A percentile compares a stretch with the other conserved stretches of the same genome.
These are phyloP conservation scores for Dallia pectoralis DNA, from an alignment of 2,797 vertebrate species.

Conservation along the genomic window DNA sequence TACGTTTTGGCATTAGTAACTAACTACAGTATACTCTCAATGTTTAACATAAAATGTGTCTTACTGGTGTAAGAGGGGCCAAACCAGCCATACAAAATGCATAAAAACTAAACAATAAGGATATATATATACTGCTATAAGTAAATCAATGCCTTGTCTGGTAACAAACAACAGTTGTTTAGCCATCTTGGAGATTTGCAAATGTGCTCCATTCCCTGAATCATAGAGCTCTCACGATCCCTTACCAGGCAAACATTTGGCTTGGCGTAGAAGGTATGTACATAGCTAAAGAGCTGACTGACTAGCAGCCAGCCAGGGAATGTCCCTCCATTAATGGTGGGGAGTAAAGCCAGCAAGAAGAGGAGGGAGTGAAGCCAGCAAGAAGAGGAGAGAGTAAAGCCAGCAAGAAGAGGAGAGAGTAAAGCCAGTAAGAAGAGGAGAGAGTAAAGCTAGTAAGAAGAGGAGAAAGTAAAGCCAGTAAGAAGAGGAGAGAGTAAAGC, in stretches of 20 bases:
- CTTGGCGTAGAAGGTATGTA: slow-evolving; percentile 19
- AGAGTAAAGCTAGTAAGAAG: slow-evolving; percentile 29
- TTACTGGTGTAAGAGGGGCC: background rate
- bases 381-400: slow-evolving; percentile 28
- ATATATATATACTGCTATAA: background rate
- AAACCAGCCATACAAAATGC: background rate
- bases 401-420: slow-evolving; percentile 32
- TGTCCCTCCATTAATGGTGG: slow-evolving; percentile 17
- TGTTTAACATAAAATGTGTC: slow-evolving; percentile 34
- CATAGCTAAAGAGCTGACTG: slow-evolving; percentile 26
- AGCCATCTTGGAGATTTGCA: slow-evolving; percentile 5
- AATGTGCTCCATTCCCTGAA: background rate
- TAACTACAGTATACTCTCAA: background rate
- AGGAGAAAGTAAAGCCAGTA: slow-evolving; percentile 38
- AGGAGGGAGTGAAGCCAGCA: slow-evolving; percentile 32
- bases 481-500: slow-evolving; percentile 28
- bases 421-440: slow-evolving; percentile 35
- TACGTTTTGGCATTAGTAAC: slow-evolving; percentile 19
- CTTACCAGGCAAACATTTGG: slow-evolving; percentile 47
- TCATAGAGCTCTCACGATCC: slow-evolving; percentile 17
- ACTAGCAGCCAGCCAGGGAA: slow-evolving; percentile 39
- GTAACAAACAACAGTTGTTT: background rate
- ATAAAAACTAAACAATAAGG: background rate
- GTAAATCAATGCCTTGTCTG: background rate
- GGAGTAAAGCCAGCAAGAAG: slow-evolving; percentile 37